Percentiles rank a stretch among this genome's conserved stretches.
These are phyloP conservation scores for Ips typographus DNA, from an alignment of 1,140 invertebrate genomes.

Conservation along the genomic window DNA sequence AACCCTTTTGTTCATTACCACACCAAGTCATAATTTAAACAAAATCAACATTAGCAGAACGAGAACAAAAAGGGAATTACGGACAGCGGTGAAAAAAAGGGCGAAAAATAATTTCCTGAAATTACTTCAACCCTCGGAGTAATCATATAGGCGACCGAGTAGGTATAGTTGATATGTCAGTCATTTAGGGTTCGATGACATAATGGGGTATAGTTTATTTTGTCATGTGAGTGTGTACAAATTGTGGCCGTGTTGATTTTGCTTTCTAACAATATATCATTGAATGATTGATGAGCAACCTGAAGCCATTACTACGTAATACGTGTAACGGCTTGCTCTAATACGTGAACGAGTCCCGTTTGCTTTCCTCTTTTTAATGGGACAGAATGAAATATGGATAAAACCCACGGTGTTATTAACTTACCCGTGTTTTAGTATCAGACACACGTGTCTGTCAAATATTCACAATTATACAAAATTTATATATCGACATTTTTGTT, in stretches of 20 bases:
- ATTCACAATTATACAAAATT: too few species aligned
- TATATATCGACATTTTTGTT: too few species aligned
- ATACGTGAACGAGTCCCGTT: constrained; percentile 11
- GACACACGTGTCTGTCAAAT: neutral
- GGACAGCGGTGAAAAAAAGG: too few species aligned
- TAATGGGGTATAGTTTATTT: constrained; percentile 17
- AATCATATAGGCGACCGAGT: neutral
- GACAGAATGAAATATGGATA: constrained; percentile 13
- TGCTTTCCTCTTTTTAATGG: constrained; percentile 14
- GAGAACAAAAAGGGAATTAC: too few species aligned
- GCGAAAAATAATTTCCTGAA: too few species aligned
- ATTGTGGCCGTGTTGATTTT: constrained; percentile 18
- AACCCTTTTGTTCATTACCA: too few species aligned
- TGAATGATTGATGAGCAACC: constrained; percentile 17
- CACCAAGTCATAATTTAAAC: too few species aligned
- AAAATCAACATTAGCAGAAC: too few species aligned
- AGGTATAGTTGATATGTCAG: neutral
- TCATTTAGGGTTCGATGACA: constrained; percentile 18
- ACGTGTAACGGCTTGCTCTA: constrained; percentile 18
- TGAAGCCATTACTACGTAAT: constrained; percentile 13
- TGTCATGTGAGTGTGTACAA: constrained; percentile 12
- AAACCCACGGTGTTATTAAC: constrained; percentile 7
- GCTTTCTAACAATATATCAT: constrained; percentile 16
- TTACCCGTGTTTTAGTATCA: constrained; percentile 2
- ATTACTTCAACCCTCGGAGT: neutral